phyloP scores from a whole-genome alignment of 1,140 invertebrate genomes.

The Trigoniulus corallinus region DNA sequence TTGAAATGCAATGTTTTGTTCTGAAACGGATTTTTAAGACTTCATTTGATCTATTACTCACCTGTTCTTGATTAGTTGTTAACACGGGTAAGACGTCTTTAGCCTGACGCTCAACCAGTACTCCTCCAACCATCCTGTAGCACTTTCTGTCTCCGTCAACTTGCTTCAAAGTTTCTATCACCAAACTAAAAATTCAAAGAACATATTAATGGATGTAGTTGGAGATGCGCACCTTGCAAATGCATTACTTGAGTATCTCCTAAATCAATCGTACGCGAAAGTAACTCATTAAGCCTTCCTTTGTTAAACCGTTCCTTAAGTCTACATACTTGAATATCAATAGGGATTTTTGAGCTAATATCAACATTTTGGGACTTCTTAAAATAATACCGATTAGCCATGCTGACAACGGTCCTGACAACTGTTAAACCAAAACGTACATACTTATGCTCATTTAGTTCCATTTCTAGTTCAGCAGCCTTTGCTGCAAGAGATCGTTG shows the following conservation, averaged over 20 bases:
- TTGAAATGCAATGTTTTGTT: not conserved
- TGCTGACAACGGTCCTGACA: no score
- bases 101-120: slow-evolving; percentile 81
- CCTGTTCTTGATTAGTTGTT: slow-evolving; percentile 61
- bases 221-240: not conserved
- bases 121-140: slow-evolving; percentile 81
- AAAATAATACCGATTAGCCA: no score
- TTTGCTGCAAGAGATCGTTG: slow-evolving; percentile 69
- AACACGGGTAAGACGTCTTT: slow-evolving; percentile 76
- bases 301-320: slow-evolving; percentile 6
- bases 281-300: not conserved
- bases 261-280: not conserved
- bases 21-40: not conserved
- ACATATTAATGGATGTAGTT: slow-evolving; percentile 4
- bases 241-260: no score
- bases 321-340: no score
- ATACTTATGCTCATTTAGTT: slow-evolving; percentile 90
- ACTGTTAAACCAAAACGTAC: no score
- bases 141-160: slow-evolving; percentile 74
- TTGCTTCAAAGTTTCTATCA: slow-evolving; percentile 79
- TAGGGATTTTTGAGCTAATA: no score
- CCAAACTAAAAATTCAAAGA: slow-evolving; percentile 56
- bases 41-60: slow-evolving; percentile 20
- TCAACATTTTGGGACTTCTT: no score
- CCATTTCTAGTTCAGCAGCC: slow-evolving; percentile 77